Evolutionary conservation across 2,888 invertebrate species (phyloP).

Genomic region (Artemia sinica): DNA sequence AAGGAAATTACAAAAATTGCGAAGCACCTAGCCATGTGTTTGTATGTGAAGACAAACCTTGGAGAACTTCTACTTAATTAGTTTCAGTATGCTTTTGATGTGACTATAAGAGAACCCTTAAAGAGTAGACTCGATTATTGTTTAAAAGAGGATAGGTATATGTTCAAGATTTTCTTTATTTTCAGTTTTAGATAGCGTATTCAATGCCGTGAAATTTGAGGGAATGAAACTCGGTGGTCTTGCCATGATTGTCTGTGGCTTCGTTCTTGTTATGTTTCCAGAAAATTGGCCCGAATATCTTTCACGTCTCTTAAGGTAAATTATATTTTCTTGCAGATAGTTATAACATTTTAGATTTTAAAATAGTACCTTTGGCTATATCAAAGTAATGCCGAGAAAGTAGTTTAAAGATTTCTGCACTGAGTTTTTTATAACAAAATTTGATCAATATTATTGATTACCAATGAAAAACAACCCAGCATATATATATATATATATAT

Average conservation of each 20-base stretch:
- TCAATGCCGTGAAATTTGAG: constrained; percentile 68
- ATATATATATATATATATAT: too few relatives aligned
- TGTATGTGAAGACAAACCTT: background rate
- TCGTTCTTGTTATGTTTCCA: constrained; percentile 82
- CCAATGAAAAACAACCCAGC: too few relatives aligned
- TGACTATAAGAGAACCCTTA: too few relatives aligned
- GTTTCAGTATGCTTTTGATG: too few relatives aligned
- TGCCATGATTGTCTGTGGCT: constrained; percentile 71
- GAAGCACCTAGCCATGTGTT: background rate
- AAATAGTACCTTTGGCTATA: too few relatives aligned
- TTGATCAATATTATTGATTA: too few relatives aligned
- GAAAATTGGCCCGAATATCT: constrained; percentile 93
- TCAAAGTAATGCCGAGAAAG: too few relatives aligned
- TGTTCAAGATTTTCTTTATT: constrained; percentile 24
- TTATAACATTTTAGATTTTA: too few relatives aligned
- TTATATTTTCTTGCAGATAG: background rate
- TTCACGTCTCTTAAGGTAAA: constrained; percentile 62
- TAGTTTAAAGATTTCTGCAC: too few relatives aligned
- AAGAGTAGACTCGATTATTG: too few relatives aligned
- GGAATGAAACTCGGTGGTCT: constrained; percentile 92
- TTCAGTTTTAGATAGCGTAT: constrained; percentile 63
- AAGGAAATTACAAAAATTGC: too few relatives aligned
- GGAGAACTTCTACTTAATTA: background rate
- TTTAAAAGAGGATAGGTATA: background rate
- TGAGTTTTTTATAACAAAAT: too few relatives aligned